Conservation (phyloP, 35 echinoderm and acorn worm genomes). For the Heliocidaris erythrogramma region DNA sequence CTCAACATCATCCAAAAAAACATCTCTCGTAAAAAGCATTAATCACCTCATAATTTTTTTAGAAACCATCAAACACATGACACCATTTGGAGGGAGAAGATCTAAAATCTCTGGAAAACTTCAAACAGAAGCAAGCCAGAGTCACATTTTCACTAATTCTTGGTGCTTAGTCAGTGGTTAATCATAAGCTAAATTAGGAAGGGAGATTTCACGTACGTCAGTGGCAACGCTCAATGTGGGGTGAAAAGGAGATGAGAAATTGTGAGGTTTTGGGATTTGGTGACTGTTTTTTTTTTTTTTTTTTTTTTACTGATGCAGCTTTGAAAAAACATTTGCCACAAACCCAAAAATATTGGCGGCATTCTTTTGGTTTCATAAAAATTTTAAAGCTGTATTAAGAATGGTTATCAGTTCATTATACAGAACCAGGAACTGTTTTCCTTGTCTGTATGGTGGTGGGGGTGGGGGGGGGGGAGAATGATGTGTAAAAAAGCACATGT, state of each 20-base stretch:
- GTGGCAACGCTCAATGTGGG: not conserved
- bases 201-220: not conserved
- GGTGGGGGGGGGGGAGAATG: no score
- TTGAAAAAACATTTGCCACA: not conserved
- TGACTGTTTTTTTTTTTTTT: not conserved
- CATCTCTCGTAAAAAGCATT: not conserved
- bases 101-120: not conserved
- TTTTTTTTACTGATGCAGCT: not conserved
- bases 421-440: no score
- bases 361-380: not conserved
- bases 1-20: no score
- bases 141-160: constrained; percentile 1
- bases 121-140: not conserved
- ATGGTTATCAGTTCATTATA: no score
- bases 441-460: no score
- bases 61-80: constrained; percentile 1
- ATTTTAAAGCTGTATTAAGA: not conserved
- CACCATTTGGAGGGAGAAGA: not conserved
- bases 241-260: not conserved
- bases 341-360: not conserved
- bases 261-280: not conserved
- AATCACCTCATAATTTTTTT: not conserved
- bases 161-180: not conserved
- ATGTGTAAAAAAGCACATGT: no score
- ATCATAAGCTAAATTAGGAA: not conserved